Conservation (phyloP, 2,797 vertebrate species). For the Syndactyla subalaris region DNA sequence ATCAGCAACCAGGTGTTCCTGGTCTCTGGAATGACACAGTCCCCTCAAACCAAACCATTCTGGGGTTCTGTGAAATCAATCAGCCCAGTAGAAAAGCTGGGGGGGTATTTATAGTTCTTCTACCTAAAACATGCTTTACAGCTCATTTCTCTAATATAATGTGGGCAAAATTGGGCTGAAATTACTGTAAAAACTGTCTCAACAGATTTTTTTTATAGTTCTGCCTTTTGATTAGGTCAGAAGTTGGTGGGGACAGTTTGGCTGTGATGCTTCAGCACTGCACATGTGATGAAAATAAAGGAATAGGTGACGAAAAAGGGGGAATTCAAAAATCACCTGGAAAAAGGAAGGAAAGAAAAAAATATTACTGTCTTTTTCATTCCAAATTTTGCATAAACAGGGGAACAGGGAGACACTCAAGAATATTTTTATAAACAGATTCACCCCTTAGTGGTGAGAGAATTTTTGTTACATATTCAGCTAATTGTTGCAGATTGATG, state of each 20-base stretch:
- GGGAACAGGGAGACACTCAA: not conserved
- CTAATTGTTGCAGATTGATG: not conserved
- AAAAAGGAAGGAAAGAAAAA: too few relatives aligned
- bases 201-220: not conserved
- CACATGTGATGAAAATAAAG: not conserved
- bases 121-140: not conserved
- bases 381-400: not conserved
- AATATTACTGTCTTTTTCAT: not conserved
- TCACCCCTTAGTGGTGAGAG: not conserved
- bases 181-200: not conserved
- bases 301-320: accelerated
- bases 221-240: not conserved
- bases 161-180: not conserved
- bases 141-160: accelerated
- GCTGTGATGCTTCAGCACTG: accelerated
- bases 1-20: not conserved
- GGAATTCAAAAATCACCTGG: not conserved
- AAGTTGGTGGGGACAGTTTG: not conserved
- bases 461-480: not conserved
- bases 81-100: accelerated
- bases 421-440: not conserved
- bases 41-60: not conserved
- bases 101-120: not conserved
- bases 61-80: accelerated
- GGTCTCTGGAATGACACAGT: not conserved